Evolutionary conservation across 2,888 invertebrate species (phyloP), one percentile per base, ranked within the genome.

Genomic region (Litoditis marina): DNA sequence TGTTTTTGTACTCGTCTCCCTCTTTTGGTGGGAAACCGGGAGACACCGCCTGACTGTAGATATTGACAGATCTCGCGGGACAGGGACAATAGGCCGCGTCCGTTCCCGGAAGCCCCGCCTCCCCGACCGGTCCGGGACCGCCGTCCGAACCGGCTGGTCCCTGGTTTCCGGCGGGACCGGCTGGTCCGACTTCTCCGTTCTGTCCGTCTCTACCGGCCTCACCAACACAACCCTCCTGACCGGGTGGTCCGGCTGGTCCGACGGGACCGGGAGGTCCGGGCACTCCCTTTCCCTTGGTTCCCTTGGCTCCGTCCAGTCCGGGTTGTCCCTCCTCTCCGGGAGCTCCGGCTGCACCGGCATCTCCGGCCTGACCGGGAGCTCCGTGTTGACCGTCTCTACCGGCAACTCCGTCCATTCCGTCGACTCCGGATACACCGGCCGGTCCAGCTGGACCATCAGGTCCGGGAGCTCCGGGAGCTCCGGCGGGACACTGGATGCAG

Each of bases 401-500:
- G n/a, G 66, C 49, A 30, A 60, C 52, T 52, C 73, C 73, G 58
- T 66, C 60, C 25, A 62, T 66, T 65, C 73, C 73, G 39, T 66
- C 50, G 55, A 64, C 54, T 64, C 73, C 73, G 58, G 68, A 69
- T 25, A 66, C 59, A 57, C 74, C 74, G 34, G 68, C 58, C 31
- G 65, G 52, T 67, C 73, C 73, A 11, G 66, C 65, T 52, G 64
- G 65, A 64, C 73, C 73, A 49, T 44, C 44, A 58, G 69, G 66
- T 66, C 74, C 74, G 27, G 70, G 68, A 56, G 69, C 67, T 66
- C 74, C 74, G 56, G 72, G 72, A 59, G 69, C 69, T 60, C 74
- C 74, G 31, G 67, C 74, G 59, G 74, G 74, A 64, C 74, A 74
- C 60, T 70, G 65, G 64, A 74, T 70, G 66, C 74, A 74, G 42